phyloP scores from a whole-genome alignment of 2,888 invertebrate genomes.

The Himalopsyche anomala region DNA sequence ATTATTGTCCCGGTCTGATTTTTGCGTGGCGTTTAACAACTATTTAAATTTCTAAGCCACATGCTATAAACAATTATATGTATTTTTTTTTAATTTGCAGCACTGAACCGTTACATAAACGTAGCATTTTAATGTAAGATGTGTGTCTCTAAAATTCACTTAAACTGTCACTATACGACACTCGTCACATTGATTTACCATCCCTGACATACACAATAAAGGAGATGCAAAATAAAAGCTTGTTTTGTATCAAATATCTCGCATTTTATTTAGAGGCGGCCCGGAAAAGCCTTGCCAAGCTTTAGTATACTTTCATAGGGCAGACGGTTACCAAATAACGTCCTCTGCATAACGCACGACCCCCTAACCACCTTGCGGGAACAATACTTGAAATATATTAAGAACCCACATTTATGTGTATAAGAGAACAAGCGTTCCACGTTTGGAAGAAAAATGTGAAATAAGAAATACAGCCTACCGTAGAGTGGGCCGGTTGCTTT shows the following conservation, averaged over 20 bases:
- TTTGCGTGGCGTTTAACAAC: too few relatives aligned
- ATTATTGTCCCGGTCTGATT: too few relatives aligned
- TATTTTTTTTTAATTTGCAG: too few relatives aligned
- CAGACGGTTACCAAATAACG: slow-evolving; percentile 39
- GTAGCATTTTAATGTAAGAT: background rate
- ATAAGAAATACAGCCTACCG: slow-evolving; percentile 40
- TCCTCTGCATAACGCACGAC: slow-evolving; percentile 47
- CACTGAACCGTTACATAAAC: too few relatives aligned
- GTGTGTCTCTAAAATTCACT: background rate
- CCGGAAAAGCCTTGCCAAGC: slow-evolving; percentile 38
- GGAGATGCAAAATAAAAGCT: slow-evolving; percentile 45
- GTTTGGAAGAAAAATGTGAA: slow-evolving; percentile 41
- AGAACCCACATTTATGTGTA: slow-evolving; percentile 40
- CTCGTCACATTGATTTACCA: slow-evolving; percentile 9
- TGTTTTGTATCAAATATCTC: slow-evolving; percentile 45
- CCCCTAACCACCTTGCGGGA: slow-evolving; percentile 37
- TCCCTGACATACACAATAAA: slow-evolving; percentile 33
- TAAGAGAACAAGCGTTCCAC: slow-evolving; percentile 8
- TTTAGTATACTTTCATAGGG: slow-evolving; percentile 29
- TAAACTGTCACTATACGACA: background rate
- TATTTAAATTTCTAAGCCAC: too few relatives aligned
- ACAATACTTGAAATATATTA: slow-evolving; percentile 48
- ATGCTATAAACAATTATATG: too few relatives aligned
- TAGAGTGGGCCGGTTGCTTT: slow-evolving; percentile 29
- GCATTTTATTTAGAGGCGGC: slow-evolving; percentile 44